Conservation (phyloP, 2,888 invertebrate species). For the Kryphioiulus occultus region DNA sequence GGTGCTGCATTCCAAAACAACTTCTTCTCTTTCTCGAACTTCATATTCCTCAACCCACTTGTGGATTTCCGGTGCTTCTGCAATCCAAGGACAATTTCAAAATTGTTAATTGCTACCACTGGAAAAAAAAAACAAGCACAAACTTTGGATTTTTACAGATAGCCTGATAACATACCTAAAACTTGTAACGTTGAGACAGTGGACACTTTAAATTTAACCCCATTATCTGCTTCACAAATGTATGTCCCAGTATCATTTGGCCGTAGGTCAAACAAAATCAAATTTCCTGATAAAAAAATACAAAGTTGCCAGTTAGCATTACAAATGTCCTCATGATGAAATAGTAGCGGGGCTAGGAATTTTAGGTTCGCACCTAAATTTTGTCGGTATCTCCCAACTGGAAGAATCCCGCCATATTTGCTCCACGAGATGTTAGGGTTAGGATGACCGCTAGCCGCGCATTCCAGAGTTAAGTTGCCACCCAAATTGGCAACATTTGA, state of each 20-base stretch:
- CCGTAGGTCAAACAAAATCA: constrained; percentile 43
- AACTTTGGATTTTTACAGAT: background rate
- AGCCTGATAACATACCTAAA: constrained; percentile 59
- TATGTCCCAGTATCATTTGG: constrained; percentile 70
- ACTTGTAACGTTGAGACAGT: constrained; percentile 65
- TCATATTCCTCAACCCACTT: constrained; percentile 63
- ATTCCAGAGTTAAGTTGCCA: constrained; percentile 49
- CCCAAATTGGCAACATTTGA: constrained; percentile 46
- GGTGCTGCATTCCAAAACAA: constrained; percentile 62
- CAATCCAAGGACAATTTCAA: constrained; percentile 34
- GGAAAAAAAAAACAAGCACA: background rate
- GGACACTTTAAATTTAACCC: constrained; percentile 65
- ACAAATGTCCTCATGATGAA: background rate
- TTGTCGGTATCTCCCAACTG: constrained; percentile 46
- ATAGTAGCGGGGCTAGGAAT: background rate
- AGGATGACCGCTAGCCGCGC: constrained; percentile 50
- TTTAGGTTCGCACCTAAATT: background rate
- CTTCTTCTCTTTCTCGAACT: constrained; percentile 67
- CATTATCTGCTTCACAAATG: constrained; percentile 76
- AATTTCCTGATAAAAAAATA: constrained; percentile 46
- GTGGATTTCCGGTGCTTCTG: constrained; percentile 63
- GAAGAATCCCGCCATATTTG: constrained; percentile 50
- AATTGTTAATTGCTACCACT: no score
- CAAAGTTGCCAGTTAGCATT: background rate
- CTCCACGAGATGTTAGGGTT: constrained; percentile 48